Conservation (phyloP, 2,113 vertebrate genomes). For the Xyrauchen texanus region DNA sequence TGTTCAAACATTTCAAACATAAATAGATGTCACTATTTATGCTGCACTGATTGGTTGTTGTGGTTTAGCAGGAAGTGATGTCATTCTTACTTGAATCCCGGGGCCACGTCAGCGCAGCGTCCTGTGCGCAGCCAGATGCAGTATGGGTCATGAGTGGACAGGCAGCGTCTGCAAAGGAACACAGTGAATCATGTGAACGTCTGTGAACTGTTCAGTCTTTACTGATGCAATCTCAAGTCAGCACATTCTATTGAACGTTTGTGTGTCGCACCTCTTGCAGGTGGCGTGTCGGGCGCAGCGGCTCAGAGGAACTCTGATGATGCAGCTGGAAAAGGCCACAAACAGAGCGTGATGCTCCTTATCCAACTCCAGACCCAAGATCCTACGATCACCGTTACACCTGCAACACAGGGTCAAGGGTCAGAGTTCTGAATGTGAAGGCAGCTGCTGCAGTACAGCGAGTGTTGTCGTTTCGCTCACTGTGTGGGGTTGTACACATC, state of each 20-base stretch:
- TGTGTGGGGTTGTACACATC: slow-evolving; percentile 77
- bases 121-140: slow-evolving; percentile 74
- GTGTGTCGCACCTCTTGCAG: slow-evolving; percentile 71
- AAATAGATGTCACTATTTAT: too few relatives aligned
- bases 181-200: neutral
- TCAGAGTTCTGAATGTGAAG: neutral
- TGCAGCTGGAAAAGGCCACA: slow-evolving; percentile 83
- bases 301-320: slow-evolving; percentile 82
- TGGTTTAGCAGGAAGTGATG: slow-evolving; percentile 20
- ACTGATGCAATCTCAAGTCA: too few relatives aligned
- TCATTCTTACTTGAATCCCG: slow-evolving; percentile 66
- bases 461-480: slow-evolving; percentile 59
- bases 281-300: slow-evolving; percentile 72
- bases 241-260: too few relatives aligned
- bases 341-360: slow-evolving; percentile 79
- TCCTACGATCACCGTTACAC: slow-evolving; percentile 75
- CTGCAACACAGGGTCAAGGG: slow-evolving; percentile 57
- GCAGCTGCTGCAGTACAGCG: too few relatives aligned
- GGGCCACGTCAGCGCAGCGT: slow-evolving; percentile 65
- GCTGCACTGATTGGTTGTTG: neutral
- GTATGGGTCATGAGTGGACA: slow-evolving; percentile 76
- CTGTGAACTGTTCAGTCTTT: neutral
- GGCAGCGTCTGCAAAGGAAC: slow-evolving; percentile 66
- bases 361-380: slow-evolving; percentile 82
- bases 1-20: too few relatives aligned